A percentile compares a stretch with the other conserved stretches of the same genome.
phyloP scores from a whole-genome alignment of 2,113 vertebrate species.

The Spea multiplicata region DNA sequence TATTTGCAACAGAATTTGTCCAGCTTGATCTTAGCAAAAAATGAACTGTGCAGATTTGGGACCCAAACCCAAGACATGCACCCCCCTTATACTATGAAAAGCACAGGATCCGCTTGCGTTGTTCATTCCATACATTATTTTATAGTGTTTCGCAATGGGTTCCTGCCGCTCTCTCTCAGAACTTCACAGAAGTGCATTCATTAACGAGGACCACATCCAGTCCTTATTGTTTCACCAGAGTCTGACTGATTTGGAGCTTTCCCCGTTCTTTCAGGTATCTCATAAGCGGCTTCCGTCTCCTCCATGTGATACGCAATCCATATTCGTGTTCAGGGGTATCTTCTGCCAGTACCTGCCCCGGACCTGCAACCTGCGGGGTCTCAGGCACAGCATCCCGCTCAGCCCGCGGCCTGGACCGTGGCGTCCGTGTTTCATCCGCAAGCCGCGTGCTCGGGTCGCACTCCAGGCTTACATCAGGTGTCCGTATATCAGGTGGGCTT shows the following conservation, averaged over 20 bases:
- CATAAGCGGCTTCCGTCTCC: constrained; percentile 70
- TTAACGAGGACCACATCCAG: background rate
- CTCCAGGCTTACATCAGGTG: constrained; percentile 51
- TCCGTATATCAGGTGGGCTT: constrained; percentile 57
- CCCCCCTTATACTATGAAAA: too few species aligned
- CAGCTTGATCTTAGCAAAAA: too few species aligned
- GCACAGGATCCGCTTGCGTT: too few species aligned
- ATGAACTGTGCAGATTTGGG: too few species aligned
- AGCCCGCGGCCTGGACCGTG: background rate
- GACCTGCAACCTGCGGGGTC: constrained; percentile 36
- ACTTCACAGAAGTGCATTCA: too few species aligned
- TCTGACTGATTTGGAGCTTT: constrained; percentile 64
- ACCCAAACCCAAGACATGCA: too few species aligned
- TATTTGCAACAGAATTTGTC: too few species aligned
- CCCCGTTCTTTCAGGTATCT: constrained; percentile 66
- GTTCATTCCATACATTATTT: too few species aligned
- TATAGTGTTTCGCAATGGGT: too few species aligned
- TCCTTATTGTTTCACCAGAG: constrained; percentile 58
- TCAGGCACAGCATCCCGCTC: background rate
- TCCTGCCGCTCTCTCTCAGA: too few species aligned
- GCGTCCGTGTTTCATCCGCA: background rate
- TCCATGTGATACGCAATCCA: constrained; percentile 84
- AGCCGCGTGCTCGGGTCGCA: background rate
- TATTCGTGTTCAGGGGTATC: constrained; percentile 86
- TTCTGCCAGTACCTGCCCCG: constrained; percentile 64